Evolutionary conservation across 1,140 invertebrate species (phyloP).

Genomic region (Camponotus pennsylvanicus): DNA sequence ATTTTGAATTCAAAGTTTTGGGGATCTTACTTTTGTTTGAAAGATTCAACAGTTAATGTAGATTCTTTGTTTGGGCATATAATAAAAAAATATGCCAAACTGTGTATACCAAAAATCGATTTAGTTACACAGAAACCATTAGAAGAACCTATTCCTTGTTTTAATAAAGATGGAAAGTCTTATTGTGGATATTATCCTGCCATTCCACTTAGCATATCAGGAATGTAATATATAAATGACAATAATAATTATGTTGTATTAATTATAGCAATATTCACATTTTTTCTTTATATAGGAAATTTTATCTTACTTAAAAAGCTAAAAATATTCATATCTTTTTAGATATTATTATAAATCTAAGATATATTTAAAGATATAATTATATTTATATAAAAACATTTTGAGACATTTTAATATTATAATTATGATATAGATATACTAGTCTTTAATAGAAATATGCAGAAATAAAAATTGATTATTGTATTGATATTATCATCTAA

Average conservation of each 20-base stretch:
- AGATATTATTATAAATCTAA: no score
- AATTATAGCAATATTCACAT: background rate
- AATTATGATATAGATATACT: background rate
- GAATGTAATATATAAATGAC: conserved; percentile 41
- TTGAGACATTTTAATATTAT: background rate
- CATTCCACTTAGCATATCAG: conserved; percentile 78
- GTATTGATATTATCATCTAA: background rate
- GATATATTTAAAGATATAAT: conserved; percentile 14
- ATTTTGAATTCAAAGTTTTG: conserved; percentile 89
- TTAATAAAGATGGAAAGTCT: conserved; percentile 76
- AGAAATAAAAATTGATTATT: background rate
- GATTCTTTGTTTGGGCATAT: conserved; percentile 89
- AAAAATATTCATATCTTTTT: no score
- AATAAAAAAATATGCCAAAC: conserved; percentile 89
- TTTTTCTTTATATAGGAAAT: background rate
- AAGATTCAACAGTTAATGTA: conserved; percentile 77
- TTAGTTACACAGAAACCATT: conserved; percentile 85
- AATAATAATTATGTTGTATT: background rate
- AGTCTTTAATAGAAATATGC: conserved; percentile 27
- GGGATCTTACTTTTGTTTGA: conserved; percentile 90
- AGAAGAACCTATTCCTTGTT: conserved; percentile 78
- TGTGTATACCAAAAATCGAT: conserved; percentile 91
- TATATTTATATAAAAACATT: conserved; percentile 18
- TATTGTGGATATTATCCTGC: conserved; percentile 83
- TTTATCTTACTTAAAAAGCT: conserved; percentile 6